These are phyloP conservation scores for Ptychadena robeensis DNA, from an alignment of 2,797 vertebrate species.

Conservation along the genomic window DNA sequence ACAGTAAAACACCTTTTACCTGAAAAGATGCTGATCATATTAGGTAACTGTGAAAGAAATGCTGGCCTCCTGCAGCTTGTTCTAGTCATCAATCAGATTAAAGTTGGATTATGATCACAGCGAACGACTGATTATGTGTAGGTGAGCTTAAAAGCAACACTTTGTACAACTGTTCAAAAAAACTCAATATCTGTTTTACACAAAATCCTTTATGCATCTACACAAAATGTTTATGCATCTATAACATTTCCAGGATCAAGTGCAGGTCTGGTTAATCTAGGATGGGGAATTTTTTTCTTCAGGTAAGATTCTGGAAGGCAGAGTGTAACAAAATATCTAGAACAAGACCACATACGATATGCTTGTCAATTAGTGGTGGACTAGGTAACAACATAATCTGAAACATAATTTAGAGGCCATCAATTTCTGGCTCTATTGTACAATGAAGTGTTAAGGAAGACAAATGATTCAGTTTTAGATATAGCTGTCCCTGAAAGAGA, in stretches of 20 bases:
- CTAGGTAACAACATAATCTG: slow-evolving; percentile 4
- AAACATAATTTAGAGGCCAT: slow-evolving; percentile 8
- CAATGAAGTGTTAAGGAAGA: not conserved
- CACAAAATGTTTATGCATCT: not conserved
- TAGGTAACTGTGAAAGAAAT: too few relatives aligned
- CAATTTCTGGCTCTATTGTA: not conserved
- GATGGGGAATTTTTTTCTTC: not conserved
- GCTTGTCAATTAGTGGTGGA: not conserved
- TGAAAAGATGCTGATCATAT: too few relatives aligned
- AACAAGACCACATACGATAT: not conserved
- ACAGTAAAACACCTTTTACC: too few relatives aligned
- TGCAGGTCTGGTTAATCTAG: not conserved
- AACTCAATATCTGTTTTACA: too few relatives aligned
- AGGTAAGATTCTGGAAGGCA: slow-evolving; percentile 7
- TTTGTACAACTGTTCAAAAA: too few relatives aligned
- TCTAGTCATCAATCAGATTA: too few relatives aligned
- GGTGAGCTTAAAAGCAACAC: too few relatives aligned
- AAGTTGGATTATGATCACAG: too few relatives aligned
- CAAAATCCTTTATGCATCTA: too few relatives aligned
- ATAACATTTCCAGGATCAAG: slow-evolving; percentile 6
- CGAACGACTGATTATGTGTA: too few relatives aligned
- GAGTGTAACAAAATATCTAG: not conserved
- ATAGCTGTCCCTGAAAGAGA: not conserved
- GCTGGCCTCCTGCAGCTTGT: too few relatives aligned
- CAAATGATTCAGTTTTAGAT: not conserved